phyloP scores from a whole-genome alignment of 1,140 invertebrate genomes.

The Stratiolaelaps scimitus region DNA sequence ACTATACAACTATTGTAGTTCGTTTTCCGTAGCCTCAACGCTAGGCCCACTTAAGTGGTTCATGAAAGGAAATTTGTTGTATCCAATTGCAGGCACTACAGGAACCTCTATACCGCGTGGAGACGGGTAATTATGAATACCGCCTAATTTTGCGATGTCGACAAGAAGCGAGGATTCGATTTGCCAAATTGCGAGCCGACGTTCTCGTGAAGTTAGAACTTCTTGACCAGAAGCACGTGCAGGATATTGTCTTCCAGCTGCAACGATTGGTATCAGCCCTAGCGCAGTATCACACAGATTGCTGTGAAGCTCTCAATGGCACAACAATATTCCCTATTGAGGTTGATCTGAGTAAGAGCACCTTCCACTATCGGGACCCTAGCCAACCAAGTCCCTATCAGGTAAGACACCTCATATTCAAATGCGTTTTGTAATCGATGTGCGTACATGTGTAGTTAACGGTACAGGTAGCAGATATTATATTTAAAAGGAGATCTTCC shows the following conservation, averaged over 20 bases:
- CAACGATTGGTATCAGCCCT: conserved; percentile 64
- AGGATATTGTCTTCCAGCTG: conserved; percentile 73
- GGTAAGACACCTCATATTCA: background rate
- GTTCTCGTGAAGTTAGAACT: conserved; percentile 93
- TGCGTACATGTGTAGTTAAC: background rate
- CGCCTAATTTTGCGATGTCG: conserved; percentile 79
- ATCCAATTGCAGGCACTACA: conserved; percentile 57
- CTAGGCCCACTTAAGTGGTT: too few relatives aligned
- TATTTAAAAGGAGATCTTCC: background rate
- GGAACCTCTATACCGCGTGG: conserved; percentile 89
- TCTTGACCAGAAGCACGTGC: conserved; percentile 92
- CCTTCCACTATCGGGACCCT: conserved; percentile 50
- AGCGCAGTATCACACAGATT: conserved; percentile 56
- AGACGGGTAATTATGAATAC: conserved; percentile 98
- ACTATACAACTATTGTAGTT: too few relatives aligned
- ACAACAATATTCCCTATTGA: conserved; percentile 84
- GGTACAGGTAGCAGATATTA: background rate
- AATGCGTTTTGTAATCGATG: background rate
- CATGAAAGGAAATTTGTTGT: too few relatives aligned
- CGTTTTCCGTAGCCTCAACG: too few relatives aligned
- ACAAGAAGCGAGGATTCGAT: conserved; percentile 75
- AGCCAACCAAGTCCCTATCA: conserved; percentile 31
- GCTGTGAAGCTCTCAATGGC: conserved; percentile 52
- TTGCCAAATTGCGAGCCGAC: conserved; percentile 82
- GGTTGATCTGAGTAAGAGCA: conserved; percentile 77